These are phyloP conservation scores for Podarcis lilfordi DNA, from an alignment of 2,797 vertebrate species.

Conservation along the genomic window DNA sequence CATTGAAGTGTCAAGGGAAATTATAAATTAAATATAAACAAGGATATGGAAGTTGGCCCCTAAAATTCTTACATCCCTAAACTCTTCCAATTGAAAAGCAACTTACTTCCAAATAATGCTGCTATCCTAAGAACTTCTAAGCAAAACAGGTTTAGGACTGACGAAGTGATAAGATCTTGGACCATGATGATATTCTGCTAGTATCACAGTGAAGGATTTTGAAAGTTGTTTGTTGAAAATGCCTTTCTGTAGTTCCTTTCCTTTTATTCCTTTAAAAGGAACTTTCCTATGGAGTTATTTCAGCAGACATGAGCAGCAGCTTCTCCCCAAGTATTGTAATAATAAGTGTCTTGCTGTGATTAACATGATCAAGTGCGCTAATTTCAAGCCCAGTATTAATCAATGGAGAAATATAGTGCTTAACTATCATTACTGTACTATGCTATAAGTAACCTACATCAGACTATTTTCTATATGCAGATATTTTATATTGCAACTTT, in stretches of 20 bases:
- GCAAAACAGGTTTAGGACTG: not conserved
- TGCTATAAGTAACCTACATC: not conserved
- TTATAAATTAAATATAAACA: slow-evolving; percentile 59
- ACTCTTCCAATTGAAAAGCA: not conserved
- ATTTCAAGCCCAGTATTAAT: slow-evolving; percentile 21
- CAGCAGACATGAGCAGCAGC: not conserved
- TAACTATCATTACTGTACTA: slow-evolving; percentile 8
- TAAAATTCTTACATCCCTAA: not conserved
- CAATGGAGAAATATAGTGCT: not conserved
- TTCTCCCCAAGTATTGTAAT: not conserved
- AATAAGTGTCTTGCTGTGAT: slow-evolving; percentile 19
- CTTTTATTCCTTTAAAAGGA: not conserved
- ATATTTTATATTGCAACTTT: slow-evolving; percentile 37
- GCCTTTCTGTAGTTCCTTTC: not conserved
- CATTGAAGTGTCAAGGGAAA: slow-evolving; percentile 65
- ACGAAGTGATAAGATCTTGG: not conserved
- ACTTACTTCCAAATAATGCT: not conserved
- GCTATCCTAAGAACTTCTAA: not conserved
- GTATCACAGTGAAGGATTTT: not conserved
- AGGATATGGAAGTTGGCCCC: slow-evolving; percentile 36
- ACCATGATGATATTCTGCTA: not conserved
- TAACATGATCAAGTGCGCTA: slow-evolving; percentile 9
- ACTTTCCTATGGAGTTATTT: not conserved
- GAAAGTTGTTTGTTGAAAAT: not conserved
- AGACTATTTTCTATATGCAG: not conserved